Evolutionary conservation across 2,113 vertebrate species (phyloP).

Genomic region (Scartelaos histophorus): DNA sequence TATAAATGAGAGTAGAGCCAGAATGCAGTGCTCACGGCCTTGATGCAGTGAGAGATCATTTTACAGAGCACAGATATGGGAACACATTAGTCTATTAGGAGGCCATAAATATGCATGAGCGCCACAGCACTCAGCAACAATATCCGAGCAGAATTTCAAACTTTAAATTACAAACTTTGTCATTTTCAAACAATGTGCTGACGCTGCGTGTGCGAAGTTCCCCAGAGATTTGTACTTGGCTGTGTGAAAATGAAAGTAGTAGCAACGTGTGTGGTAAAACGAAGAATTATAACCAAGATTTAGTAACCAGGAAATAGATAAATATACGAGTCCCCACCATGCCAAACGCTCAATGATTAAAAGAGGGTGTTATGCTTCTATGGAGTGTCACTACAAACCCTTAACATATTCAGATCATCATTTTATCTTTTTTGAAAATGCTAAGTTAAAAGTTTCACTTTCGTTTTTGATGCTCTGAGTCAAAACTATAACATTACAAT

Average conservation of each 20-base stretch:
- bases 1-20: constrained; percentile 37
- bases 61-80: constrained; percentile 33
- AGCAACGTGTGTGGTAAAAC: neutral
- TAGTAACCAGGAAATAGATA: too few species aligned
- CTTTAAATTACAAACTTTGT: constrained; percentile 50
- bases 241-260: neutral
- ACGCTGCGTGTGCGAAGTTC: constrained; percentile 15
- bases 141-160: constrained; percentile 31
- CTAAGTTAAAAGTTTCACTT: too few species aligned
- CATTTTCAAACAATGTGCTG: constrained; percentile 36
- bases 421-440: too few species aligned
- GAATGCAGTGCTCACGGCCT: constrained; percentile 32
- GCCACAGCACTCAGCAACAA: constrained; percentile 29
- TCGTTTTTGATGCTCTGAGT: too few species aligned
- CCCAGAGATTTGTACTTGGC: constrained; percentile 10
- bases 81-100: constrained; percentile 39
- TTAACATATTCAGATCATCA: too few species aligned
- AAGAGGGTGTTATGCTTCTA: too few species aligned
- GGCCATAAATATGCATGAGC: constrained; percentile 52
- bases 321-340: too few species aligned
- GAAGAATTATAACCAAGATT: neutral
- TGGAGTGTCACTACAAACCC: too few species aligned
- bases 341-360: too few species aligned
- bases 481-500: too few species aligned
- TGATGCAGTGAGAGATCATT: constrained; percentile 41